Conservation (phyloP, 1,140 invertebrate genomes). For the Pygmarrhopalites habei region DNA sequence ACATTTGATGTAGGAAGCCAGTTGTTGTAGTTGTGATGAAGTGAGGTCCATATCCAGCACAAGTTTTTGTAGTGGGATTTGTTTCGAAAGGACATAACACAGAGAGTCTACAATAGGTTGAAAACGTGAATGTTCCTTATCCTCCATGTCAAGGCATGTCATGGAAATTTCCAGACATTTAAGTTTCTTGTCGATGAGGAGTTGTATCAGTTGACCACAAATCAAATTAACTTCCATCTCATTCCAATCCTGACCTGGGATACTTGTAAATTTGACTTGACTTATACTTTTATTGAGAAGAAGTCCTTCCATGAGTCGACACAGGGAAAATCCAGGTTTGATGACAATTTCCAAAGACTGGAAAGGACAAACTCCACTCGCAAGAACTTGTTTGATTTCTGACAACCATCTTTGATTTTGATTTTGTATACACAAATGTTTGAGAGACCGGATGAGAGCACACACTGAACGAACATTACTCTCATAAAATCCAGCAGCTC, state of each 20-base stretch:
- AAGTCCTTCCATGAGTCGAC: slow-evolving; percentile 32
- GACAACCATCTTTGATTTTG: slow-evolving; percentile 31
- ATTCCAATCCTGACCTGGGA: slow-evolving; percentile 38
- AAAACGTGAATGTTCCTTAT: slow-evolving; percentile 40
- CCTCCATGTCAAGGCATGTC: slow-evolving; percentile 37
- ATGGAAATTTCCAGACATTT: slow-evolving; percentile 45
- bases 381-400: slow-evolving; percentile 38
- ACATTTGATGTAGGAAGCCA: slow-evolving; percentile 46
- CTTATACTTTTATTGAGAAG: slow-evolving; percentile 34
- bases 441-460: slow-evolving; percentile 24
- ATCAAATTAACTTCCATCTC: slow-evolving; percentile 36
- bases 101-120: slow-evolving; percentile 51
- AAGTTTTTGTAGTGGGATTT: slow-evolving; percentile 44
- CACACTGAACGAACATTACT: slow-evolving; percentile 49
- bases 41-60: slow-evolving; percentile 51
- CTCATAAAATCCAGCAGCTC: slow-evolving; percentile 47
- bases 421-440: slow-evolving; percentile 31
- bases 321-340: slow-evolving; percentile 32
- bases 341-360: slow-evolving; percentile 29
- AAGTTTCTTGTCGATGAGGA: slow-evolving; percentile 36
- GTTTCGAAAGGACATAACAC: slow-evolving; percentile 45
- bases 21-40: slow-evolving; percentile 48
- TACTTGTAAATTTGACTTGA: slow-evolving; percentile 33
- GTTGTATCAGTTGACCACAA: slow-evolving; percentile 34
- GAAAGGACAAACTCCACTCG: slow-evolving; percentile 30